Evolutionary conservation across 1,140 invertebrate genomes (phyloP).

Genomic region (Hyles vespertilio): DNA sequence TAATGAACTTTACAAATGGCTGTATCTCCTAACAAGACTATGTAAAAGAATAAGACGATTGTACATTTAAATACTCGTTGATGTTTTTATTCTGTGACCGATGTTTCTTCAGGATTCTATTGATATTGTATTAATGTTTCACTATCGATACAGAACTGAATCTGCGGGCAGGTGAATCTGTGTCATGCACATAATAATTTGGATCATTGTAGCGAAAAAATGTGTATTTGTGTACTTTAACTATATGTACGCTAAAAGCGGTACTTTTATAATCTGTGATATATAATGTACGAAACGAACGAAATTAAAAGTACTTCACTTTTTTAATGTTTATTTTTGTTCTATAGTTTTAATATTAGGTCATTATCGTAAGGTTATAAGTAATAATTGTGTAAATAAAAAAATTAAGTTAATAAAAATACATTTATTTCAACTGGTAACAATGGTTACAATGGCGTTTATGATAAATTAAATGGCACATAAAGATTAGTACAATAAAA

Average conservation of each 20-base stretch:
- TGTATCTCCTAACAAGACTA: too few relatives aligned
- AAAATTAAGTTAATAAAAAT: slow-evolving; percentile 1
- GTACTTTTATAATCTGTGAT: slow-evolving; percentile 1
- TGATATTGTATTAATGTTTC: too few relatives aligned
- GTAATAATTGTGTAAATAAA: background rate
- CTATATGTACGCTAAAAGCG: slow-evolving; percentile 1
- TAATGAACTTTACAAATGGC: too few relatives aligned
- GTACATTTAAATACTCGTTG: too few relatives aligned
- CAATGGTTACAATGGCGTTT: background rate
- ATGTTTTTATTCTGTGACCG: too few relatives aligned
- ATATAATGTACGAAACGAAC: background rate
- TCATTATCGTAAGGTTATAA: background rate
- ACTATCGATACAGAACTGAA: too few relatives aligned
- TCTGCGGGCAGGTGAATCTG: too few relatives aligned
- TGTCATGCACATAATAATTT: background rate
- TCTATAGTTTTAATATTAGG: background rate
- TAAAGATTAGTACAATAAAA: too few relatives aligned
- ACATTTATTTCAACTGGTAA: slow-evolving; percentile 6
- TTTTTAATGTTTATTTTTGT: background rate
- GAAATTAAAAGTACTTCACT: background rate
- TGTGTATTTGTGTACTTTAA: background rate
- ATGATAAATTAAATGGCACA: slow-evolving; percentile 6
- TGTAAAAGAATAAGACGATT: too few relatives aligned
- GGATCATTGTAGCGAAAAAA: background rate
- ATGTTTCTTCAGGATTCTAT: too few relatives aligned